phyloP scores from a whole-genome alignment of 2,888 invertebrate genomes.

The Ethmia dodecea region DNA sequence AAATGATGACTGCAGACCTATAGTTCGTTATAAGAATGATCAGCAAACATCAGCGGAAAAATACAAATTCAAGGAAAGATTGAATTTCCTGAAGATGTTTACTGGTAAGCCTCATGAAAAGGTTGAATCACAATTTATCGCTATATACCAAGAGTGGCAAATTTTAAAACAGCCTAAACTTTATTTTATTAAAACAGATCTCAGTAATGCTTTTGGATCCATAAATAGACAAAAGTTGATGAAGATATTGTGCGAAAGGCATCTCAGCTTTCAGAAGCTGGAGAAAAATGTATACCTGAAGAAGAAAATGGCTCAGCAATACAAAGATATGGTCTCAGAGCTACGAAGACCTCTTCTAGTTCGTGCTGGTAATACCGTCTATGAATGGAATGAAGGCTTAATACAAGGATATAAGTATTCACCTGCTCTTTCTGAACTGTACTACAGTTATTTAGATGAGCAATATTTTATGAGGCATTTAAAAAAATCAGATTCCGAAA shows the following conservation, averaged over 20 bases:
- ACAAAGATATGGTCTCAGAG: constrained; percentile 51
- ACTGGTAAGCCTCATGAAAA: constrained; percentile 32
- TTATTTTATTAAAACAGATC: constrained; percentile 66
- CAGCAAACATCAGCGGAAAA: constrained; percentile 33
- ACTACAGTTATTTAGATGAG: constrained; percentile 57
- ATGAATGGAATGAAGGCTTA: constrained; percentile 62
- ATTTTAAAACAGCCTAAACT: constrained; percentile 47
- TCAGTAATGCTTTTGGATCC: constrained; percentile 71
- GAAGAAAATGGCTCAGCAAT: constrained; percentile 46
- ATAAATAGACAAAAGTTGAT: constrained; percentile 50
- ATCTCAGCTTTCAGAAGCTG: constrained; percentile 36
- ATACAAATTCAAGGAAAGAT: constrained; percentile 51
- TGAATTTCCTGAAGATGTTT: constrained; percentile 44
- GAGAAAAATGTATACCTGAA: constrained; percentile 40
- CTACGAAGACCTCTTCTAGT: constrained; percentile 54
- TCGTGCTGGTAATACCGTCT: constrained; percentile 64
- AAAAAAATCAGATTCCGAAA: constrained; percentile 23
- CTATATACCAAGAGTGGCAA: constrained; percentile 46
- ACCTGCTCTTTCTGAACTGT: constrained; percentile 67
- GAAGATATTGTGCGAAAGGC: constrained; percentile 46
- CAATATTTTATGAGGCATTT: constrained; percentile 44
- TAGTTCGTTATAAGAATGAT: constrained; percentile 56
- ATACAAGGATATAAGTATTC: constrained; percentile 71
- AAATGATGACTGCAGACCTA: constrained; percentile 54
- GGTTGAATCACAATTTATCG: constrained; percentile 44